Evolutionary conservation across 2,113 vertebrate genomes (phyloP), one percentile per base, ranked within the genome.

Genomic region (Dicaeum eximium): DNA sequence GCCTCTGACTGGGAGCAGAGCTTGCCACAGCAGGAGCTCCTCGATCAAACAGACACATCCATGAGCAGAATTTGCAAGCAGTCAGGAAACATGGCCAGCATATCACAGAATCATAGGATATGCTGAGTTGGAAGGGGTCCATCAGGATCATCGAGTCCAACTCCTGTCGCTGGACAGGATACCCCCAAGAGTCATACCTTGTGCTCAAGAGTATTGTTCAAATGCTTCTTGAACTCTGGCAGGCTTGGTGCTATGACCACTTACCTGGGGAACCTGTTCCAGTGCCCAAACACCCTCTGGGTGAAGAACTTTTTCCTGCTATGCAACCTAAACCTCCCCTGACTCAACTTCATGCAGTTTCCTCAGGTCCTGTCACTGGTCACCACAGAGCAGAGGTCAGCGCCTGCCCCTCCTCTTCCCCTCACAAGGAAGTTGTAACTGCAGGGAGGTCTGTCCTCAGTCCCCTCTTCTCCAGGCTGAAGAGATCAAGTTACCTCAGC

Each of bases 261-360:
- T 37, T 7, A 35, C 37, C 83, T 33, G 37, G 27, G 27, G 27
- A 77, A 27, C 33, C 9, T 22, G 6, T 44, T 44, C 33, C 37
- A 33, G 37, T 27, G 17, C 4, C 53, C 21, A 44, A 0, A 0
- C 11, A 21, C 6, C 17, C 5, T 37, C 44, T 37, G 33, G 18
- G 21, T 24, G 44, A 58, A 67, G 6, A 44, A 51, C 4, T 6
- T 33, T 44, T 77, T 51, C 18, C 5, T 60, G 3, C 27, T 44
- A 44, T 23, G 33, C 33, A 4, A 0, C 7, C 14, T 60, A 44
- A 67, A 60, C 7, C 22, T 77, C 17, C 3, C 14, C 4, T 77
- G 37, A 44, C 18, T 6, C 14, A 44, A 5, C 18, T 67, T 67
- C 27, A 51, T 6, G 18, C 9, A 9, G 7, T 67, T 75, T 8